Evolutionary conservation across 2,888 invertebrate species (phyloP).

Genomic region (Artemia sinica): DNA sequence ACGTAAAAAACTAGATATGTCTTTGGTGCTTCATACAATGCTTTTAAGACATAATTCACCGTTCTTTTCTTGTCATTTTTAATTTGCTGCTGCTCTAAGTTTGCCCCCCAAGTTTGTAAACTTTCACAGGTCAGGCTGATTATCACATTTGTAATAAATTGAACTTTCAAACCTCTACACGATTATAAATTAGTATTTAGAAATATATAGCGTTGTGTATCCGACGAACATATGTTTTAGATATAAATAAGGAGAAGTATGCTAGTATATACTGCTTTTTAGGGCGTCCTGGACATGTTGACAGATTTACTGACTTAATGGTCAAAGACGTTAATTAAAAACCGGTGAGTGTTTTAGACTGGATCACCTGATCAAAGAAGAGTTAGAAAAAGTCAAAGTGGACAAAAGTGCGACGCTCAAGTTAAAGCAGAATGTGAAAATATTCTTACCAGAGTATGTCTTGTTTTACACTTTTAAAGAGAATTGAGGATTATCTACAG

Average conservation of each 20-base stretch:
- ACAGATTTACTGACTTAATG: conserved; percentile 97
- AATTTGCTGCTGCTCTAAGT: too few relatives aligned
- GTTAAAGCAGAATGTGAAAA: conserved; percentile 55
- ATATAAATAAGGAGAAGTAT: not conserved
- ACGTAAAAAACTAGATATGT: too few relatives aligned
- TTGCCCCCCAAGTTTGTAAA: too few relatives aligned
- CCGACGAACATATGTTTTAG: not conserved
- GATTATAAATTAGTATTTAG: not conserved
- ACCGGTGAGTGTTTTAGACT: conserved; percentile 93
- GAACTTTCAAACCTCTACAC: too few relatives aligned
- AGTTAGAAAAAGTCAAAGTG: conserved; percentile 61
- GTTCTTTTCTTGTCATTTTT: too few relatives aligned
- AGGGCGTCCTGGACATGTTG: conserved; percentile 95
- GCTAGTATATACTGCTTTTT: conserved; percentile 26
- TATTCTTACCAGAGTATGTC: conserved; percentile 47
- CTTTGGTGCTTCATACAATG: too few relatives aligned
- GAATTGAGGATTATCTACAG: too few relatives aligned
- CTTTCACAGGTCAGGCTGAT: too few relatives aligned
- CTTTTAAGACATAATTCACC: too few relatives aligned
- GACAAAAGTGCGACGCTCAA: conserved; percentile 64
- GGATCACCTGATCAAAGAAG: conserved; percentile 91
- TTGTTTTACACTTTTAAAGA: too few relatives aligned
- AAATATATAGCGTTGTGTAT: not conserved
- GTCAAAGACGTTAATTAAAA: conserved; percentile 87
- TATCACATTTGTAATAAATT: too few relatives aligned